These are phyloP conservation scores for Epinephelus malabaricus DNA, from an alignment of 2,797 vertebrate species.

Conservation along the genomic window DNA sequence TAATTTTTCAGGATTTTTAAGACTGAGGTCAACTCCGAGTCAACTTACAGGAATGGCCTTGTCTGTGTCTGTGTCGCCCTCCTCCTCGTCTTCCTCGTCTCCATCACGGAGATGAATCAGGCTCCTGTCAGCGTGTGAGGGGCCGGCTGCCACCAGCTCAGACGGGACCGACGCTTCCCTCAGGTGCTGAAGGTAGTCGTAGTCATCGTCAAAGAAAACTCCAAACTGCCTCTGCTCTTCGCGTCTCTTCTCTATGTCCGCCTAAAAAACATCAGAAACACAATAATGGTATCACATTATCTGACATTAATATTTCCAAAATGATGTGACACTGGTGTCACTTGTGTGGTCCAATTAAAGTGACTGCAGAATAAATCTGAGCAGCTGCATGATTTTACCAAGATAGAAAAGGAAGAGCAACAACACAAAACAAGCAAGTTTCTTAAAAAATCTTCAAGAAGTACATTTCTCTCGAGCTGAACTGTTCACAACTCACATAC, in stretches of 20 bases:
- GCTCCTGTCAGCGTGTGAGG: slow-evolving; percentile 25
- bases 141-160: slow-evolving; percentile 87
- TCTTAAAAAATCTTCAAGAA: neutral
- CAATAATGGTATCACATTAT: neutral
- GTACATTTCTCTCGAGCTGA: too few species aligned
- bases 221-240: slow-evolving; percentile 93
- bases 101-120: slow-evolving; percentile 69
- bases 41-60: slow-evolving; percentile 82
- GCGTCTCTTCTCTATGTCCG: slow-evolving; percentile 87
- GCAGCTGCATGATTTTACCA: too few species aligned
- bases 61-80: slow-evolving; percentile 53
- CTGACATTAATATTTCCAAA: fast-evolving
- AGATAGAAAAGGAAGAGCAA: neutral
- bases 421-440: neutral
- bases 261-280: slow-evolving; percentile 60
- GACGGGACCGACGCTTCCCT: slow-evolving; percentile 84
- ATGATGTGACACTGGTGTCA: too few species aligned
- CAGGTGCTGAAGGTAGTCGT: slow-evolving; percentile 97
- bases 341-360: neutral
- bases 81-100: slow-evolving; percentile 65
- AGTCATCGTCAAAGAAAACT: slow-evolving; percentile 97
- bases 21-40: neutral
- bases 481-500: too few species aligned
- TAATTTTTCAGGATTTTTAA: neutral
- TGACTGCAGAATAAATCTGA: neutral